phyloP scores from a whole-genome alignment of 2,888 invertebrate species.

The Parnassius smintheus region DNA sequence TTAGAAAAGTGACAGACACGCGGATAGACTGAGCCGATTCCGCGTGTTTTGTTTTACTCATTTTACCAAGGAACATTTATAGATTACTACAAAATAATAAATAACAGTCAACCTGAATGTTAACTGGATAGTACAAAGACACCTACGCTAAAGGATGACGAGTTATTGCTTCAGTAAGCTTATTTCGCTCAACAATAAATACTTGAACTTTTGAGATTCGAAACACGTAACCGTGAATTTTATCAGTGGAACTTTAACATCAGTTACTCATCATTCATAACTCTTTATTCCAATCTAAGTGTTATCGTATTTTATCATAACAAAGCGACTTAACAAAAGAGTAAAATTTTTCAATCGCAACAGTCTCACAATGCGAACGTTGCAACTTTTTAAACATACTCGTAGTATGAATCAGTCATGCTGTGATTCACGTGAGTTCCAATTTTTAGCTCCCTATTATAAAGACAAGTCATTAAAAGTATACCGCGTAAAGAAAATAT shows the following conservation, averaged over 20 bases:
- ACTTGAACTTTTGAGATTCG: no score
- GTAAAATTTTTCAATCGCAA: slow-evolving; percentile 21
- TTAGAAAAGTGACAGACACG: no score
- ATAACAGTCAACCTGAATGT: no score
- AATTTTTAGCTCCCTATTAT: slow-evolving; percentile 22
- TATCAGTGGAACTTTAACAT: neutral
- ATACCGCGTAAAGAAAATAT: slow-evolving; percentile 22
- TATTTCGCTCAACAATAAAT: no score
- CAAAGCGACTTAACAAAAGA: slow-evolving; percentile 22
- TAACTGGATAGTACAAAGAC: no score
- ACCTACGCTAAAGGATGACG: no score
- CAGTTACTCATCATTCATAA: neutral
- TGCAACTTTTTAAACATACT: slow-evolving; percentile 31
- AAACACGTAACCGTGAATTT: neutral
- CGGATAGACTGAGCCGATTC: no score
- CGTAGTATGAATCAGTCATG: slow-evolving; percentile 29
- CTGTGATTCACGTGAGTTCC: slow-evolving; percentile 26
- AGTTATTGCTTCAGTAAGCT: no score
- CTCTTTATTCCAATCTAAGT: slow-evolving; percentile 1
- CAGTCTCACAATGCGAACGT: slow-evolving; percentile 25
- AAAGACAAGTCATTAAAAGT: slow-evolving; percentile 18
- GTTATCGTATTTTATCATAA: slow-evolving; percentile 20
- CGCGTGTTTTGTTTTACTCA: no score
- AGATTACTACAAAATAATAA: no score
- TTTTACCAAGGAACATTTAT: no score